Conservation (phyloP, 2,113 vertebrate species). For the Limnothrissa miodon region DNA sequence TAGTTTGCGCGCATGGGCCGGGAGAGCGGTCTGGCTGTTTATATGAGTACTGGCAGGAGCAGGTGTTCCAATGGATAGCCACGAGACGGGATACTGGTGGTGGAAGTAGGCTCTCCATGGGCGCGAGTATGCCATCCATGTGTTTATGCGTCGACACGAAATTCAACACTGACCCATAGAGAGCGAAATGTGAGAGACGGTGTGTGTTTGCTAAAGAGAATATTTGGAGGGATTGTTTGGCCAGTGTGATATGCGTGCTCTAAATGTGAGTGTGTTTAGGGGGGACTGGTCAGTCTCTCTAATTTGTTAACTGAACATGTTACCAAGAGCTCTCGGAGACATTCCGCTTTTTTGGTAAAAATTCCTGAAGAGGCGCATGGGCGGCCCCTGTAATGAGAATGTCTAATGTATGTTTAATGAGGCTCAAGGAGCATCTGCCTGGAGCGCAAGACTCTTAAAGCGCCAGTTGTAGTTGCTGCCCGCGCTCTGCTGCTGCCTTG, state of each 20-base stretch:
- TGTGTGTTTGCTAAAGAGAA: no score
- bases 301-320: background rate
- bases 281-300: background rate
- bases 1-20: background rate
- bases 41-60: background rate
- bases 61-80: background rate
- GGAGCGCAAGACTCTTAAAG: no score
- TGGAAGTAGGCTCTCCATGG: no score
- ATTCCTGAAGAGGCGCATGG: background rate
- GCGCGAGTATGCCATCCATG: background rate
- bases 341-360: background rate
- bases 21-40: background rate
- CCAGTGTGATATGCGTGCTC: background rate
- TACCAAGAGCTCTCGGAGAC: background rate
- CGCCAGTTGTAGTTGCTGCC: background rate
- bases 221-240: background rate
- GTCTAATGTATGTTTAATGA: background rate
- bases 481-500: background rate
- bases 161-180: background rate
- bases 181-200: no score
- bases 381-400: no score
- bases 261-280: no score
- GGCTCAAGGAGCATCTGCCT: background rate
- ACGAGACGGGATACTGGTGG: no score
- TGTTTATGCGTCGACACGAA: background rate